Percentiles rank a stretch among this genome's conserved stretches.
Conservation (phyloP, 2,797 vertebrate genomes). For the Acanthopagrus latus region DNA sequence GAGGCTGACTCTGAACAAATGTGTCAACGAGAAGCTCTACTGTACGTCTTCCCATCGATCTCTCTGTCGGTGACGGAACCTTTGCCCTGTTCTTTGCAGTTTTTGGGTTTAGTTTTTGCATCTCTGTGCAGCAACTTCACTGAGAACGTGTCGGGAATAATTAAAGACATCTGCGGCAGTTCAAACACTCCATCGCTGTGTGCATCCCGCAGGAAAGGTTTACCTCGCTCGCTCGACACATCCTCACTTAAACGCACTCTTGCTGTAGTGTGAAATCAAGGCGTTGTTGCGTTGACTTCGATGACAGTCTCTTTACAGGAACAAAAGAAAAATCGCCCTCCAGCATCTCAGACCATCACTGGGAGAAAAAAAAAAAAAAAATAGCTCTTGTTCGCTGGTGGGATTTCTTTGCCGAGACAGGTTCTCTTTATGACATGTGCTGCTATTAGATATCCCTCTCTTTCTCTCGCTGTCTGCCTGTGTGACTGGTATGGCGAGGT, state of each 20-base stretch:
- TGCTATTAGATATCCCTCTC: slow-evolving; percentile 29
- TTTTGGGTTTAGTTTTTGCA: slow-evolving; percentile 41
- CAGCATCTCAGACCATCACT: background rate
- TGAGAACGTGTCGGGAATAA: background rate
- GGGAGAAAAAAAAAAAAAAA: slow-evolving; percentile 8
- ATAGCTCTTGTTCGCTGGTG: slow-evolving; percentile 34
- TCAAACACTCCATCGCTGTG: background rate
- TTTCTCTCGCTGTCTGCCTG: slow-evolving; percentile 13
- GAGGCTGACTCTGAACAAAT: slow-evolving; percentile 34
- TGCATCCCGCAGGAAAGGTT: background rate
- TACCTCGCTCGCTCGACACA: slow-evolving; percentile 21
- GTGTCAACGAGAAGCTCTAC: slow-evolving; percentile 1
- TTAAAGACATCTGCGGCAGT: background rate
- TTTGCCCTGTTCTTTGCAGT: slow-evolving; percentile 77
- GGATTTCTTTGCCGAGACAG: slow-evolving; percentile 35
- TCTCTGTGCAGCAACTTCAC: background rate
- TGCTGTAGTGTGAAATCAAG: background rate
- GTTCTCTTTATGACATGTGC: slow-evolving; percentile 23
- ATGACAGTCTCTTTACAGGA: slow-evolving; percentile 31
- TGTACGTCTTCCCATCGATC: background rate
- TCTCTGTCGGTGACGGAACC: slow-evolving; percentile 81
- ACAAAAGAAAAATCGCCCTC: slow-evolving; percentile 18
- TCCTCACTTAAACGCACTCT: slow-evolving; percentile 5
- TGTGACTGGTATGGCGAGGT: background rate
- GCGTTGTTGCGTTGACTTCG: background rate